Evolutionary conservation across 2,888 invertebrate genomes (phyloP).

Genomic region (Ditylenchus weischeri): DNA sequence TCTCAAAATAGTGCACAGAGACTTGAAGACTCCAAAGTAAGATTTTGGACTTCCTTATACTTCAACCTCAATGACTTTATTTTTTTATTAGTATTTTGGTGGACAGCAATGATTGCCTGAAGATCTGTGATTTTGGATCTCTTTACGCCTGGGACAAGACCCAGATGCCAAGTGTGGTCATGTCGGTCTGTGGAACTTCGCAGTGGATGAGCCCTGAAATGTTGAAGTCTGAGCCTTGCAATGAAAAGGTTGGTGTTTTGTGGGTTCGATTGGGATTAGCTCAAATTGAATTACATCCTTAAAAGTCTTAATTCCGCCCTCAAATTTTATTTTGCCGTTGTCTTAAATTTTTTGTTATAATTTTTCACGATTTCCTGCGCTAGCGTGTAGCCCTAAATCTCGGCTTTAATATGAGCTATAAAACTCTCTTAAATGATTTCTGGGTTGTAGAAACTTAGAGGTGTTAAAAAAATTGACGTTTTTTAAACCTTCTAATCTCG

Average conservation of each 20-base stretch:
- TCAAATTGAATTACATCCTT: no score
- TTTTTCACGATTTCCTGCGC: no score
- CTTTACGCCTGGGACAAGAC: conserved; percentile 39
- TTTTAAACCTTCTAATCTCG: no score
- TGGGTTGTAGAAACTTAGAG: no score
- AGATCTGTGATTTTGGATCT: conserved; percentile 97
- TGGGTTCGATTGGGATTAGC: not conserved
- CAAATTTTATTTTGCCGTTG: no score
- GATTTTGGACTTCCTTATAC: conserved; percentile 58
- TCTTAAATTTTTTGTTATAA: no score
- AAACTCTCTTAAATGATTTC: no score
- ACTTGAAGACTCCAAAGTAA: conserved; percentile 98
- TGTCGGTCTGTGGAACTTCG: conserved; percentile 91
- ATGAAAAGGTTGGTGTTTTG: conserved; percentile 69
- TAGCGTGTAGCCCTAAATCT: no score
- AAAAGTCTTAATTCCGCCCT: no score
- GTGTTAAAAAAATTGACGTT: no score
- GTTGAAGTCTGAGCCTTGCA: conserved; percentile 90
- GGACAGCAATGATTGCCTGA: conserved; percentile 66
- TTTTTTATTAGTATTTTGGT: conserved; percentile 61
- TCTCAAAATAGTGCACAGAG: conserved; percentile 90
- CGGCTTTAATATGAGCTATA: no score
- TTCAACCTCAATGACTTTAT: no score
- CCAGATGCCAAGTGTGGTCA: conserved; percentile 81
- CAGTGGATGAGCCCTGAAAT: conserved; percentile 99